Base-by-base conservation (phyloP, 2,113 vertebrate species). In the Gobius niger region DNA sequence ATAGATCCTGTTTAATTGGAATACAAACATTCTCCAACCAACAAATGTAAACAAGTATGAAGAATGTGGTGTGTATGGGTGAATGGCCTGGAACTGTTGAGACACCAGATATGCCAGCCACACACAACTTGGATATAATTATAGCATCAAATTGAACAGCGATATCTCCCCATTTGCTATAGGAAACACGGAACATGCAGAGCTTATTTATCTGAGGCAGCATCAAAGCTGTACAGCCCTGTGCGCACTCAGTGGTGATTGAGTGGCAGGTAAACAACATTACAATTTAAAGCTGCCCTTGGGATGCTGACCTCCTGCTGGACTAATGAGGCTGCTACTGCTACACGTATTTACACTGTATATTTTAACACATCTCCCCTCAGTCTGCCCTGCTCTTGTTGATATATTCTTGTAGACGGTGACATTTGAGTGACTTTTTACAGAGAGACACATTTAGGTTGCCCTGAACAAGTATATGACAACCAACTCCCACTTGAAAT, bases 221-320 rank as follows among this genome's bases (percentile, higher is more conserved):
- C 24, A 57, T 54, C 13, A 66, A 74, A 76, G 76, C 24, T 34
- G 24, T 34, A 82, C 78, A 68, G 82, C 69, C 60, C 66, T 42
- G 16, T 54, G 64, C 56, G 44, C 41, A 15, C 62, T 80, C 67
- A 44, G 63, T 70, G 70, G 66, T 75, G 73, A 87, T 79, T 76
- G 81, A 82, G 86, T 77, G 68, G 69, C 63, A 80, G 67, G 70
- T 85, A 88, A 86, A 87, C 73, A 82, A 65, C 82, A 84, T 81
- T 85, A 75, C 51, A 77, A 69, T 70, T 89, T 68, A 73, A 73
- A 76, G 85, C 70, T 76, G 70, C 80, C 78, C 56, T 42, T 4
- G 8, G 68, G 80, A 65, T 78, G 70, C 54, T 77, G 72, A 71
- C 63, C 68, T 75, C 72, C n/a, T 12, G 57, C 63, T 81, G 79